Conservation (phyloP, 1,140 invertebrate species). For the Chelonus insularis region DNA sequence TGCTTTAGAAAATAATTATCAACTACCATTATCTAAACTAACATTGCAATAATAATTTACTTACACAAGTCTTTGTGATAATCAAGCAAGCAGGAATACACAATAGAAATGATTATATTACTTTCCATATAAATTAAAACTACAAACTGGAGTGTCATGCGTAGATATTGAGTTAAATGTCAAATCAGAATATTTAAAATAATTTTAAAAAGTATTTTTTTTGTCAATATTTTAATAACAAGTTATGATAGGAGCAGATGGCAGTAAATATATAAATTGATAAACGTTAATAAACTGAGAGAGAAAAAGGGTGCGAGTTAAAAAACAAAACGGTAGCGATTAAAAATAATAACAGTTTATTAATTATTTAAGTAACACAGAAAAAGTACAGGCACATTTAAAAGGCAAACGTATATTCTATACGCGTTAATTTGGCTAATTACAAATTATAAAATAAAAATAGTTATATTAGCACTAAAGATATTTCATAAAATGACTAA, state of each 20-base stretch:
- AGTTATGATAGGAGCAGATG: neutral
- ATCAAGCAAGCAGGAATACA: no score
- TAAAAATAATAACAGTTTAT: conserved; percentile 57
- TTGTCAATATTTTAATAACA: no score
- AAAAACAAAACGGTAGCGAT: conserved; percentile 46
- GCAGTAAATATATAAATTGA: conserved; percentile 19
- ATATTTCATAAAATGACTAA: no score
- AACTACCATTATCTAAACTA: neutral
- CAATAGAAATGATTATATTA: no score
- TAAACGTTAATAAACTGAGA: conserved; percentile 29
- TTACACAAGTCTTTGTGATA: no score
- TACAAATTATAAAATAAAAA: no score
- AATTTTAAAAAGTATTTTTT: no score
- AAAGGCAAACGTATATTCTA: conserved; percentile 13
- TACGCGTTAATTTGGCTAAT: conserved; percentile 17
- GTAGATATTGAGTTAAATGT: no score
- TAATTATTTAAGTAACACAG: conserved; percentile 48
- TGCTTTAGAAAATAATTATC: neutral
- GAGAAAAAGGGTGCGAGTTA: conserved; percentile 35
- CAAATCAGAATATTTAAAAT: no score
- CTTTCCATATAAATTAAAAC: no score
- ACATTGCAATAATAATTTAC: conserved; percentile 16
- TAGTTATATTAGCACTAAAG: no score
- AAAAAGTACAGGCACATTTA: conserved; percentile 46
- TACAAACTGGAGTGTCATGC: no score